These are phyloP conservation scores for Sciurus niger DNA, from an alignment of 2,113 vertebrate species.

Conservation along the genomic window DNA sequence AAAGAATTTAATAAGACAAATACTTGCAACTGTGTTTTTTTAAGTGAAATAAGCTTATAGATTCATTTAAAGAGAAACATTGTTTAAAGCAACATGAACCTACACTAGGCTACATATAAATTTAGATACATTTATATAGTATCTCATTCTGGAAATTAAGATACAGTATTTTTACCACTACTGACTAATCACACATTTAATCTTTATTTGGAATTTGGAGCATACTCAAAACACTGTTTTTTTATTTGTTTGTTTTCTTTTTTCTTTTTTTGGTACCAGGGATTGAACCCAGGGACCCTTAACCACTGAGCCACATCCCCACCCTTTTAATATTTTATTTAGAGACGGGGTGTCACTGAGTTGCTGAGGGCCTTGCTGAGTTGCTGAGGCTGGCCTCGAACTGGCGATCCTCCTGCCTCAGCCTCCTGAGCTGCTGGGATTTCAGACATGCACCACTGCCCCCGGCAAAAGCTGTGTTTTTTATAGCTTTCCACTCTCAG, in stretches of 20 bases:
- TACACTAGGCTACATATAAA: neutral
- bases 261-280: neutral
- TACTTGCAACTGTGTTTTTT: neutral
- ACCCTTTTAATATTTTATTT: no score
- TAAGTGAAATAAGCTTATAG: neutral
- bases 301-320: no score
- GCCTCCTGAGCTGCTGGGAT: no score
- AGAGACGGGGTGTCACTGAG: no score
- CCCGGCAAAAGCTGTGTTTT: no score
- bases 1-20: neutral
- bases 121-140: neutral
- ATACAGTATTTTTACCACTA: neutral
- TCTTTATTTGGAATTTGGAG: constrained; percentile 9
- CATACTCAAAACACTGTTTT: neutral
- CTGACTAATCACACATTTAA: neutral
- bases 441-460: no score
- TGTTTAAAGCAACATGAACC: neutral
- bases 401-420: no score
- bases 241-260: neutral
- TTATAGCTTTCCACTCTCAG: neutral
- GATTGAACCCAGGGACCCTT: no score
- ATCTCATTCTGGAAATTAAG: neutral
- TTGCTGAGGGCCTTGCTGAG: no score
- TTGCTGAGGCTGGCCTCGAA: no score
- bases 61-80: neutral